A percentile compares a stretch with the other conserved stretches of the same genome.
Evolutionary conservation across 2,888 invertebrate genomes (phyloP).

Genomic region (Platycheirus albimanus): DNA sequence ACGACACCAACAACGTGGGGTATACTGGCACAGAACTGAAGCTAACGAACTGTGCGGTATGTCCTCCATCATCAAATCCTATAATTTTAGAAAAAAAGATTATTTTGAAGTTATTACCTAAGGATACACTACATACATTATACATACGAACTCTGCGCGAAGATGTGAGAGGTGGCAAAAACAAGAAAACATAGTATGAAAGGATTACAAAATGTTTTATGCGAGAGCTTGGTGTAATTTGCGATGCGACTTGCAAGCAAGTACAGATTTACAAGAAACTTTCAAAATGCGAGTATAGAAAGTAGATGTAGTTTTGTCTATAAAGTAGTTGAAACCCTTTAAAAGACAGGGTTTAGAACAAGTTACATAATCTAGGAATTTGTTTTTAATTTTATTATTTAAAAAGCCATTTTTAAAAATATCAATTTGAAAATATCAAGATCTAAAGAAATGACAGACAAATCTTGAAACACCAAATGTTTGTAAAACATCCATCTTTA

Average conservation of each 20-base stretch:
- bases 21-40: constrained; percentile 14
- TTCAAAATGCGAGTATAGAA: too few species aligned
- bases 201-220: constrained; percentile 35
- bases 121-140: constrained; percentile 24
- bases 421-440: too few species aligned
- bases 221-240: constrained; percentile 1
- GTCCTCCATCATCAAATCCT: constrained; percentile 60
- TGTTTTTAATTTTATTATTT: too few species aligned
- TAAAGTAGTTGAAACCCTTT: too few species aligned
- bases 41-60: constrained; percentile 44
- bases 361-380: too few species aligned
- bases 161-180: neutral
- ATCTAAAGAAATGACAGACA: too few species aligned
- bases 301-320: too few species aligned
- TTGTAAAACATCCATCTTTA: too few species aligned
- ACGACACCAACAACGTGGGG: neutral
- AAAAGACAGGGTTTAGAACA: too few species aligned
- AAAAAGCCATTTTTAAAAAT: too few species aligned
- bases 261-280: constrained; percentile 11
- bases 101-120: constrained; percentile 65
- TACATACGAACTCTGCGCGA: neutral
- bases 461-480: too few species aligned
- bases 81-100: constrained; percentile 63
- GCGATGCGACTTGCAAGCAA: neutral
- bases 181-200: neutral